Evolutionary conservation across 2,113 vertebrate genomes (phyloP), one percentile per base, ranked within the genome.

Genomic region (Saguinus imperator): DNA sequence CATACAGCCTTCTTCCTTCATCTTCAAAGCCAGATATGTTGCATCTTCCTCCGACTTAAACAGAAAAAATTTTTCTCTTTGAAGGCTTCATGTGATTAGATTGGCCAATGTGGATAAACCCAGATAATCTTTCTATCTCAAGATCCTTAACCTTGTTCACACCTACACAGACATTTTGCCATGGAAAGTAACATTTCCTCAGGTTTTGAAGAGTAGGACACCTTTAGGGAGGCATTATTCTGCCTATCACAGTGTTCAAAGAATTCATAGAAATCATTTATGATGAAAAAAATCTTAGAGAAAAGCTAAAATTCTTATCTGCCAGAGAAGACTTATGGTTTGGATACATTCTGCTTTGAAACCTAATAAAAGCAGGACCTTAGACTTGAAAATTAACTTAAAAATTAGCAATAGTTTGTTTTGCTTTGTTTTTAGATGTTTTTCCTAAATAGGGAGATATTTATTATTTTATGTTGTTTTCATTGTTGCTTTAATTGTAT

Each of bases 321-420:
- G 43, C 86, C 37, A 86, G 16, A 40, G 25, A 84, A n/a, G 40
- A 64, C 20, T 70, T 72, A 92, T 72, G 8, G n/a, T 83, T 92
- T 85, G 8, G 6, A 20, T 72, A 87, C 64, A 81, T 32, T 77
- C 45, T 61, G 8, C 8, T 55, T 77, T 72, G 21, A 70, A 87
- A 57, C 2, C 5, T 79, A 92, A 76, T 66, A 80, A 75, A 85
- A 92, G 75, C 72, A 76, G 21, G 40, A 90, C 18, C 57, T 73
- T 68, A 87, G 20, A 40, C 4, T 40, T n/a, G 23, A 73, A 79
- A 83, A 6, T 52, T 6, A 83, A 92, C 11, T 17, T 72, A 2
- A 87, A 79, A 97, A 87, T 87, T 35, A 94, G 10, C 1, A 68
- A 75, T 29, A 87, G 11, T 43, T 45, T 55, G 66, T 23, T 80